phyloP scores from a whole-genome alignment of 2,797 vertebrate species.

The Protonibea diacanthus region DNA sequence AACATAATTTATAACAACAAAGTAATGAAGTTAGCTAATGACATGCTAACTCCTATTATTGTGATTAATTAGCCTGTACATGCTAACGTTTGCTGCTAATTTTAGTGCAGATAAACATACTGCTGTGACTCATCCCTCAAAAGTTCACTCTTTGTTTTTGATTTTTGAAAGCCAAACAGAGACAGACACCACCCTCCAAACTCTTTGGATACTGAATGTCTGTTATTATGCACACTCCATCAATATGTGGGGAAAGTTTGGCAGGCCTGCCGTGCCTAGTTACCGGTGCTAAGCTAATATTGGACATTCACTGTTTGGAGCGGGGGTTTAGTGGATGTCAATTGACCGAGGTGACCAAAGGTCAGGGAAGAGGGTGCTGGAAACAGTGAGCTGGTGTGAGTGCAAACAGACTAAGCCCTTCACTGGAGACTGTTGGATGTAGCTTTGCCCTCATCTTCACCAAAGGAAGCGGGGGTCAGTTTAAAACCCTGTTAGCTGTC shows the following conservation, averaged over 20 bases:
- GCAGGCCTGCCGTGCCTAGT: neutral
- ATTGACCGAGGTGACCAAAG: conserved; percentile 6
- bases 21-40: neutral
- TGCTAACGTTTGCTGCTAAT: neutral
- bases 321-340: conserved; percentile 4
- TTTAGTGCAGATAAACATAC: neutral
- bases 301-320: neutral
- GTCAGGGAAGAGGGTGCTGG: conserved; percentile 33
- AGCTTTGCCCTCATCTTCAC: conserved; percentile 13
- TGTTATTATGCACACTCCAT: neutral
- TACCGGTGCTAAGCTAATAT: neutral
- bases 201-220: neutral
- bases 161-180: neutral
- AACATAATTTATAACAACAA: neutral
- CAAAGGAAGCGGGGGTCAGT: conserved; percentile 28
- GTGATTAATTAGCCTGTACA: neutral
- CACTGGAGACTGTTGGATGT: conserved; percentile 24
- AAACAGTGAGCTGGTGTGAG: neutral
- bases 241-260: neutral
- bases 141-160: neutral
- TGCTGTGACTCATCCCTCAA: neutral
- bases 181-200: neutral
- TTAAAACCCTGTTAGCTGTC: conserved; percentile 40
- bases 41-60: neutral
- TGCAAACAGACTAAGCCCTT: conserved; percentile 37